Evolutionary conservation across 1,140 invertebrate species (phyloP).

Genomic region (Lasioglossum baleicum): DNA sequence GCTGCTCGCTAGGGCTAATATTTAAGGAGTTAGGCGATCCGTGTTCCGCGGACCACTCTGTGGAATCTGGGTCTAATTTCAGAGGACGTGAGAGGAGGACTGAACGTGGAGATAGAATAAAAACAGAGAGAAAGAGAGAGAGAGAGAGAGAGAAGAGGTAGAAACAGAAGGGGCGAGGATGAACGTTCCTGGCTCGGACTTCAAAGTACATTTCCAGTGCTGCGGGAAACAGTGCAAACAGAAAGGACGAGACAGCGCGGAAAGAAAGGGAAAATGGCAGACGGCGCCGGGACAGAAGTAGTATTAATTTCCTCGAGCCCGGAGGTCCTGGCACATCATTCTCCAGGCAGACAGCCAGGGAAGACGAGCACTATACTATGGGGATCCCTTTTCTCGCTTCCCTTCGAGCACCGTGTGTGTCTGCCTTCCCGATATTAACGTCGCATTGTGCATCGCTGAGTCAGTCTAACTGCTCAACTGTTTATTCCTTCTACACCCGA

Average conservation of each 20-base stretch:
- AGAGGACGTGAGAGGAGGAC: too few species aligned
- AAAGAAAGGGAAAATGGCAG: slow-evolving; percentile 44
- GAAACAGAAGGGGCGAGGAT: not conserved
- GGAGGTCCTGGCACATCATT: slow-evolving; percentile 62
- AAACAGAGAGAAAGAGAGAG: not conserved
- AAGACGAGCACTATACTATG: slow-evolving; percentile 6
- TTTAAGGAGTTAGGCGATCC: not conserved
- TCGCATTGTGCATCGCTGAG: not conserved
- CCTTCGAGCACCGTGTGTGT: slow-evolving; percentile 11
- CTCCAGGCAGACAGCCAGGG: slow-evolving; percentile 44
- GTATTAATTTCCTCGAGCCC: slow-evolving; percentile 69
- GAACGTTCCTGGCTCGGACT: slow-evolving; percentile 51
- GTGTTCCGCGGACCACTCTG: not conserved
- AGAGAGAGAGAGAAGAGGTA: not conserved
- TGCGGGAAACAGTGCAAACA: slow-evolving; percentile 55
- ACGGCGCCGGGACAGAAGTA: slow-evolving; percentile 64
- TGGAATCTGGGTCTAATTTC: not conserved
- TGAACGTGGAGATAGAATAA: not conserved
- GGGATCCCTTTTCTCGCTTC: slow-evolving; percentile 28
- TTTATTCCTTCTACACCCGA: too few species aligned
- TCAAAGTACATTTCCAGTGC: slow-evolving; percentile 57
- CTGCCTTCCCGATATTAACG: slow-evolving; percentile 31
- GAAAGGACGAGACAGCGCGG: slow-evolving; percentile 47
- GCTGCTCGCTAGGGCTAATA: not conserved
- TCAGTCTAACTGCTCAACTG: not conserved